Evolutionary conservation across 1,140 invertebrate species (phyloP).

Genomic region (Mya arenaria): DNA sequence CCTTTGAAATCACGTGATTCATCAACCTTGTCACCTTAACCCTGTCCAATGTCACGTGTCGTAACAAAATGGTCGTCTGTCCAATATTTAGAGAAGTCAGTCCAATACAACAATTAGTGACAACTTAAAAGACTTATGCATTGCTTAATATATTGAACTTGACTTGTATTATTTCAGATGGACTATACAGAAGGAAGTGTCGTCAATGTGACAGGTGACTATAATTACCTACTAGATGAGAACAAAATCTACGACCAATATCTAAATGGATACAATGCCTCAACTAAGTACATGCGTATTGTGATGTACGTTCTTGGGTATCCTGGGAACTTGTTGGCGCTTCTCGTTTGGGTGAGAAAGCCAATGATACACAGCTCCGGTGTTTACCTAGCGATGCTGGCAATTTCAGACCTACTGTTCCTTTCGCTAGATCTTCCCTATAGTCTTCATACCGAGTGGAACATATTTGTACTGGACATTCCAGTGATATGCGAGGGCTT

Average conservation of each 20-base stretch:
- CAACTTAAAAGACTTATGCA: no score
- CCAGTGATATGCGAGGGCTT: constrained; percentile 75
- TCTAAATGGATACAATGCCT: constrained; percentile 53
- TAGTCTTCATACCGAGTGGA: constrained; percentile 76
- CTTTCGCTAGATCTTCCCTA: constrained; percentile 73
- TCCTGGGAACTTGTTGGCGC: constrained; percentile 77
- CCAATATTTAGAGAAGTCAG: no score
- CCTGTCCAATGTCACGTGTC: no score
- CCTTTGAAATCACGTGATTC: no score
- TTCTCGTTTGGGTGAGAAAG: constrained; percentile 78
- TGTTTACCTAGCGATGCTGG: constrained; percentile 78
- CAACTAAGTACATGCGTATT: constrained; percentile 64
- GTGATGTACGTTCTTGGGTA: constrained; percentile 77
- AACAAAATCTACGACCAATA: constrained; percentile 59
- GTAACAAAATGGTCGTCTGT: no score
- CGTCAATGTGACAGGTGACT: neutral
- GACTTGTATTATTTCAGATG: neutral
- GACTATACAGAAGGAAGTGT: neutral
- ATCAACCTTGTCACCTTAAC: no score
- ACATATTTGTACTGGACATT: constrained; percentile 61
- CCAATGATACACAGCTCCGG: constrained; percentile 79
- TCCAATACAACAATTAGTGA: no score
- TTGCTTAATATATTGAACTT: no score
- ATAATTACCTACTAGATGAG: neutral
- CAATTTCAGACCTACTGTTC: constrained; percentile 77